These are phyloP conservation scores for Pelagia noctiluca DNA, from an alignment of 30 jellyfish, hydroid and myxozoan species.

Conservation along the genomic window DNA sequence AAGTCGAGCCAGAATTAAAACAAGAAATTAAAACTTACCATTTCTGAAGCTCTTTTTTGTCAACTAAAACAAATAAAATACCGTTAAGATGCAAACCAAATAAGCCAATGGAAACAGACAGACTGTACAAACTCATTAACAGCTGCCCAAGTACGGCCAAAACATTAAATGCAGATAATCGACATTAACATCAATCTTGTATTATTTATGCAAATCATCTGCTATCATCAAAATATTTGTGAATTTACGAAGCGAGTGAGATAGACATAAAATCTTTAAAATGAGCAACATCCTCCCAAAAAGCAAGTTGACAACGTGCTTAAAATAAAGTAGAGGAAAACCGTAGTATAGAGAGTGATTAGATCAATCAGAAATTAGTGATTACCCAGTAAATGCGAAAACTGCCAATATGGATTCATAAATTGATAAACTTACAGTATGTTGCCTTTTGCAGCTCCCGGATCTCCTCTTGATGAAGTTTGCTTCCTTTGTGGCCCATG, in stretches of 20 bases:
- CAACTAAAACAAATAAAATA: constrained; percentile 68
- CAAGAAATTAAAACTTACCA: constrained; percentile 51
- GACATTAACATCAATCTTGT: neutral
- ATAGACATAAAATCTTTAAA: neutral
- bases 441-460: constrained; percentile 97
- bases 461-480: constrained; percentile 88
- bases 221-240: neutral
- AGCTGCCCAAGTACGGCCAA: neutral
- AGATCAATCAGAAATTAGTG: neutral
- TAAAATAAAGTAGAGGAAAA: neutral
- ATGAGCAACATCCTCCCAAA: neutral
- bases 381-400: neutral
- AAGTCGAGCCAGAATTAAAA: neutral
- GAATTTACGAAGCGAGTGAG: neutral
- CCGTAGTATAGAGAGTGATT: neutral
- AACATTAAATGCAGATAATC: neutral
- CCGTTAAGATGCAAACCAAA: neutral
- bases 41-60: constrained; percentile 89
- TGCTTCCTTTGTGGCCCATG: constrained; percentile 97
- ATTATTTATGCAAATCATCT: neutral
- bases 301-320: neutral
- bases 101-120: neutral
- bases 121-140: neutral
- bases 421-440: constrained; percentile 69
- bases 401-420: neutral